Base-by-base conservation (phyloP, 2,888 invertebrate genomes). In the Megaustenia siamemsis region DNA sequence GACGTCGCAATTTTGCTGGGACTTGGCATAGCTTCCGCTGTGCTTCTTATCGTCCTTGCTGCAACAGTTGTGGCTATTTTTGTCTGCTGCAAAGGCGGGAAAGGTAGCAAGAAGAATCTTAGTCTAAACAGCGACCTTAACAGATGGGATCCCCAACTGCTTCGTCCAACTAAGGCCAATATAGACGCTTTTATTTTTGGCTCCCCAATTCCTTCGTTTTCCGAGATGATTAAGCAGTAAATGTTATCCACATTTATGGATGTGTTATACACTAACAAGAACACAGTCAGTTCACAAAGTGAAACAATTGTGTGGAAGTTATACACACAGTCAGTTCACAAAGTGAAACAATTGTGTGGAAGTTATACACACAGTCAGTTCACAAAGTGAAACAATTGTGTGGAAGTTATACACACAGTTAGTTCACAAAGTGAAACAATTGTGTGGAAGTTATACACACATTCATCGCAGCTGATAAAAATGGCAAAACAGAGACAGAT, bases 91-190 rank as follows among this genome's bases (percentile, higher is more conserved):
- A 63, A 35, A 15, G 53, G 24, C 3, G 38, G 38, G 38, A 77
- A 77, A 56, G 3, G 43, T n/a, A 35, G 38, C 28, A 63, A 45
- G 15, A 60, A 75, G 63, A 66, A 66, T 63, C 21, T 82, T 66
- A 75, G 32, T 45, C 49, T 83, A 1, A 83, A 83, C 43, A 60
- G 53, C 28, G 83, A 83, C 28, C 43, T 77, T 6, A 83, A 83
- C 40, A 60, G 83, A 40, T 83, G 83, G 83, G 83, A 75, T 35
- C 84, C 76, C 35, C 84, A 75, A 32, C 38, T 84, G 60, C 68
- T 84, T 40, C 73, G 85, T 6, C 83, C 83, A 49, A 83, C 53
- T n/a, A 60, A 83, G 35, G 35, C 28, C 15, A 35, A 38, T 1
- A 68, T 83, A 8, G 77, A 83, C 45, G 77, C 83, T 28, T 83